Evolutionary conservation across 2,113 vertebrate species (phyloP).

Genomic region (Mus musculus): DNA sequence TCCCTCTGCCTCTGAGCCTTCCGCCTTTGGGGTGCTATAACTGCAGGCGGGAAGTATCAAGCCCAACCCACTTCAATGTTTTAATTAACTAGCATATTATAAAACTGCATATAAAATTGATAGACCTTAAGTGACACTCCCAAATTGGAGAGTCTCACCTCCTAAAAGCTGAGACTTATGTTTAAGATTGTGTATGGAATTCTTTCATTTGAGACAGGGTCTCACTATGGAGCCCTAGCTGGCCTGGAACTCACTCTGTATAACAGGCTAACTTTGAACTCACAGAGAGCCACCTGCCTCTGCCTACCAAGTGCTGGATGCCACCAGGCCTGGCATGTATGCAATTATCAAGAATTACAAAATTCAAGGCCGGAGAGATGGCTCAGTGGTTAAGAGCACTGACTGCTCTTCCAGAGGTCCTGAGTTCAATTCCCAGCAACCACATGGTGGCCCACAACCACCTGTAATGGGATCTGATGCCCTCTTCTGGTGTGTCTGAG

Average conservation of each 20-base stretch:
- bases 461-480: no score
- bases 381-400: no score
- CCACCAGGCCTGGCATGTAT: background rate
- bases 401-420: no score
- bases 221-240: background rate
- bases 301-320: background rate
- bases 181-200: background rate
- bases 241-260: background rate
- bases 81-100: background rate
- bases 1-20: no score
- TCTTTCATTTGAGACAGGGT: background rate
- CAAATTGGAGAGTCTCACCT: background rate
- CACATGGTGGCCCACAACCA: no score
- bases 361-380: background rate
- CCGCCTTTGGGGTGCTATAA: background rate
- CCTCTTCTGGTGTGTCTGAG: no score
- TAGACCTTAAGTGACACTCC: background rate
- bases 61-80: background rate
- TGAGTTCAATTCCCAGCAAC: no score
- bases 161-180: background rate
- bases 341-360: background rate
- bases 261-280: background rate
- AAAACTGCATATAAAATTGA: background rate
- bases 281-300: background rate
- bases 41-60: background rate